Conservation (phyloP, 2,888 invertebrate species). For the Trypoxylon attenuatum region DNA sequence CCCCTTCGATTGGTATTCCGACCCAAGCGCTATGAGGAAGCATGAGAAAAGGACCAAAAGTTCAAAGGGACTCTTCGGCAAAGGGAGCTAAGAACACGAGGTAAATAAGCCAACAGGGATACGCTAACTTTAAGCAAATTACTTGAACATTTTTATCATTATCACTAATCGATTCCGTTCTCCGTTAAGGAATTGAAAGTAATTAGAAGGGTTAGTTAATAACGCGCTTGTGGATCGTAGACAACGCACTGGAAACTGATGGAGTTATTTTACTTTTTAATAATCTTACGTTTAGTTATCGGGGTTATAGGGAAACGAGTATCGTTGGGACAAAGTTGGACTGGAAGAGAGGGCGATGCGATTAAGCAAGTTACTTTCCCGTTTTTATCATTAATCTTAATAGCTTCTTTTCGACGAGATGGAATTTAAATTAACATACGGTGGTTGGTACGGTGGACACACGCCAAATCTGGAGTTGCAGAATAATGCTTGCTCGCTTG, state of each 20-base stretch:
- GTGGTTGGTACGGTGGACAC: neutral
- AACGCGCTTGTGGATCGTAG: slow-evolving; percentile 23
- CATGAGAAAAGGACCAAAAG: slow-evolving; percentile 5
- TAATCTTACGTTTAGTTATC: slow-evolving; percentile 22
- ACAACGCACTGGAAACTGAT: slow-evolving; percentile 37
- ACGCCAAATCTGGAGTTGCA: slow-evolving; percentile 21
- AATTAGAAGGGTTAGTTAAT: slow-evolving; percentile 37
- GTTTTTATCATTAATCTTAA: slow-evolving; percentile 37
- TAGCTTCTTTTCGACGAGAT: slow-evolving; percentile 6
- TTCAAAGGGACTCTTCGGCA: slow-evolving; percentile 4
- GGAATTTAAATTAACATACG: slow-evolving; percentile 31
- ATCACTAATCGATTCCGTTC: slow-evolving; percentile 43
- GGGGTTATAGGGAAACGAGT: slow-evolving; percentile 10
- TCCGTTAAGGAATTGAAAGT: slow-evolving; percentile 31
- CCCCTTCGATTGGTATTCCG: slow-evolving; percentile 48
- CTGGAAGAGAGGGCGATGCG: too few species aligned
- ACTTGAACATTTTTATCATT: slow-evolving; percentile 33
- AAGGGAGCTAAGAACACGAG: slow-evolving; percentile 14
- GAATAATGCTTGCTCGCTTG: slow-evolving; percentile 15
- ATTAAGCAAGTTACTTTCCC: slow-evolving; percentile 27
- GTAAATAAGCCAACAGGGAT: slow-evolving; percentile 14
- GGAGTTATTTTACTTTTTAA: slow-evolving; percentile 44
- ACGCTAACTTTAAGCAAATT: slow-evolving; percentile 34
- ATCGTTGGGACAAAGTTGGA: too few species aligned
- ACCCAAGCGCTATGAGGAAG: slow-evolving; percentile 12